Conservation (phyloP, 2,797 vertebrate genomes). For the Tenualosa thibaudeaui region DNA sequence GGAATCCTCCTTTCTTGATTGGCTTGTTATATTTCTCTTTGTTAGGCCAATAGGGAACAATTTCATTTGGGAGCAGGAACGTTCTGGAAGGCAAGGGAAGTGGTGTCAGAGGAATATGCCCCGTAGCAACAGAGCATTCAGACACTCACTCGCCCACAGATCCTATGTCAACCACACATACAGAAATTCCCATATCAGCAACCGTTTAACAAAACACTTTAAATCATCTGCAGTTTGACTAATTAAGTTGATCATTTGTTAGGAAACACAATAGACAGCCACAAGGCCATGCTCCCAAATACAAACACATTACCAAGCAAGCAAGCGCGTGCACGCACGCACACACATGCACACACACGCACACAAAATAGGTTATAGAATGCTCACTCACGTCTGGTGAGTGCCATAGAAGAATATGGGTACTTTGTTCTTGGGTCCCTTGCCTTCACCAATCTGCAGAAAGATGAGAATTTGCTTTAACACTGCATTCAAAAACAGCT, state of each 20-base stretch:
- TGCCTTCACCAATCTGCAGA: slow-evolving; percentile 82
- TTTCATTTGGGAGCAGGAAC: slow-evolving; percentile 79
- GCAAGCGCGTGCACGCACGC: not conserved
- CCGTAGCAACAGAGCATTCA: not conserved
- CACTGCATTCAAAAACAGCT: not conserved
- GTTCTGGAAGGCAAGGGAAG: slow-evolving; percentile 63
- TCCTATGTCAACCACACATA: not conserved
- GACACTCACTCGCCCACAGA: not conserved
- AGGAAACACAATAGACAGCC: not conserved
- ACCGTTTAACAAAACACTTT: no score
- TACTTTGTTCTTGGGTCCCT: slow-evolving; percentile 85
- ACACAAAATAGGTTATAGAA: not conserved
- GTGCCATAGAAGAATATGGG: slow-evolving; percentile 89
- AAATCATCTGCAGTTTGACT: not conserved
- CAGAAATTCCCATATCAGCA: not conserved
- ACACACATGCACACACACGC: not conserved
- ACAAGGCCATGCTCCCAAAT: not conserved
- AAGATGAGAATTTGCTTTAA: not conserved
- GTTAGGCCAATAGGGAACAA: slow-evolving; percentile 81
- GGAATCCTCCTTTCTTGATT: slow-evolving; percentile 84
- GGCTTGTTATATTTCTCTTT: slow-evolving; percentile 82
- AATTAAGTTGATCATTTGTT: not conserved
- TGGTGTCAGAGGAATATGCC: not conserved
- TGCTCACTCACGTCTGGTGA: slow-evolving; percentile 81
- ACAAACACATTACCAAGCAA: not conserved